Evolutionary conservation across 2,888 invertebrate species (phyloP), one percentile per base, ranked within the genome.

Genomic region (Criorhina ranunculi): DNA sequence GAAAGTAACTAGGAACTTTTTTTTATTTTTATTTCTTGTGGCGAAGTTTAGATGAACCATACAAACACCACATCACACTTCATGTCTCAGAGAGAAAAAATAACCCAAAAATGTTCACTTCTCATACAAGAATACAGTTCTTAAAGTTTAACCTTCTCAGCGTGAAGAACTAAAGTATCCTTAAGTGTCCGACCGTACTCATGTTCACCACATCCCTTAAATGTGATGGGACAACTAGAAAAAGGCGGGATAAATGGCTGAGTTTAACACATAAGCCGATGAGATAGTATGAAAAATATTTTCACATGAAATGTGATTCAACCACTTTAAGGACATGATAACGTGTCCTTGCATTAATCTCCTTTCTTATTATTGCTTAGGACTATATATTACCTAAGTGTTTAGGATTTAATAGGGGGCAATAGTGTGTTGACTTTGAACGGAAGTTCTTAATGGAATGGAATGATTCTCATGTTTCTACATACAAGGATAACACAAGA

Each of bases 361-460:
- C 9, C 19, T 59, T 59, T 24, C n/a, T 8, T 19, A 5, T 12
- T 2, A n/a, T 15, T 11, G 2, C 35, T 33, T 8, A 11, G 5
- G 8, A 29, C 46, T 35, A 19, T n/a, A n/a, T n/a, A n/a, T 76
- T 51, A 17, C 46, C 19, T n/a, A 31, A 24, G 24, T 24, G 24
- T 19, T 17, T 9, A 31, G 17, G 29, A 46, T 9, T 37, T 15
- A 33, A 40, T 33, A 35, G 44, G 9, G 40, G 44, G 12, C 37
- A 35, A 33, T 24, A n/a, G n/a, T 73, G n/a, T 73, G 57, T 81
- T 81, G 33, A 70, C 49, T 69, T 64, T 62, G 17, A 57, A 5
- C 19, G 60, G 72, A 77, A 72, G 66, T 53, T 60, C 37, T 55
- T 77, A 77, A 72, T 82, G 72, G 59, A 66, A 72, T 40, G 33